Evolutionary conservation across 2,888 invertebrate genomes (phyloP).

Genomic region (Deilephila porcellus): DNA sequence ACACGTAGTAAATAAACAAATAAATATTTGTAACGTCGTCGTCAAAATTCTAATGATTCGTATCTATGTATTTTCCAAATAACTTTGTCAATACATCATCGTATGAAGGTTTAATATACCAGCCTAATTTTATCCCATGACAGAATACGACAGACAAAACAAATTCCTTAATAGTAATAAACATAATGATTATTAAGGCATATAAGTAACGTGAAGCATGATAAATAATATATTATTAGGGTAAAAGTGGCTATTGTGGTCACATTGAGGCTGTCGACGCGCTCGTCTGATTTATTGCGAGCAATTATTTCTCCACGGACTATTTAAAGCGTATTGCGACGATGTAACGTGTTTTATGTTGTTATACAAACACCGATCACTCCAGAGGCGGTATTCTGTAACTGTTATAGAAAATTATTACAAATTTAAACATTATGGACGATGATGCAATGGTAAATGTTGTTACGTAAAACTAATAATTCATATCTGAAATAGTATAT

Average conservation of each 20-base stretch:
- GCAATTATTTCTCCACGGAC: slow-evolving; percentile 65
- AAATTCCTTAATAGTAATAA: not conserved
- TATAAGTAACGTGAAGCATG: slow-evolving; percentile 20
- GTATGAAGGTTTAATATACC: too few relatives aligned
- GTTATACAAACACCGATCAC: slow-evolving; percentile 54
- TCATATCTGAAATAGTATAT: not conserved
- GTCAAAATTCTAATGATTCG: too few relatives aligned
- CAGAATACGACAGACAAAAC: not conserved
- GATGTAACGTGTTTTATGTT: slow-evolving; percentile 53
- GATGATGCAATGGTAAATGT: not conserved
- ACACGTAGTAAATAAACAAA: too few relatives aligned
- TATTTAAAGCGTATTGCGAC: slow-evolving; percentile 41
- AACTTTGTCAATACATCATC: too few relatives aligned
- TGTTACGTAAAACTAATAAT: too few relatives aligned
- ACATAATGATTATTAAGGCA: not conserved
- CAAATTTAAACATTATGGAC: not conserved
- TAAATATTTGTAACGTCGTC: too few relatives aligned
- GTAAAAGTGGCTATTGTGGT: slow-evolving; percentile 67
- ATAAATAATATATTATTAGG: slow-evolving; percentile 43
- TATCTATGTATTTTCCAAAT: too few relatives aligned
- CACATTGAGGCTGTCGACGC: slow-evolving; percentile 73
- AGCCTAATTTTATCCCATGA: too few relatives aligned
- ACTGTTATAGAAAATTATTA: not conserved
- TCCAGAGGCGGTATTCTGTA: slow-evolving; percentile 36
- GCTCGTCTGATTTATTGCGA: slow-evolving; percentile 73